Evolutionary conservation across 2,797 vertebrate genomes (phyloP), one percentile per base, ranked within the genome.

Genomic region (Ateles fusciceps): DNA sequence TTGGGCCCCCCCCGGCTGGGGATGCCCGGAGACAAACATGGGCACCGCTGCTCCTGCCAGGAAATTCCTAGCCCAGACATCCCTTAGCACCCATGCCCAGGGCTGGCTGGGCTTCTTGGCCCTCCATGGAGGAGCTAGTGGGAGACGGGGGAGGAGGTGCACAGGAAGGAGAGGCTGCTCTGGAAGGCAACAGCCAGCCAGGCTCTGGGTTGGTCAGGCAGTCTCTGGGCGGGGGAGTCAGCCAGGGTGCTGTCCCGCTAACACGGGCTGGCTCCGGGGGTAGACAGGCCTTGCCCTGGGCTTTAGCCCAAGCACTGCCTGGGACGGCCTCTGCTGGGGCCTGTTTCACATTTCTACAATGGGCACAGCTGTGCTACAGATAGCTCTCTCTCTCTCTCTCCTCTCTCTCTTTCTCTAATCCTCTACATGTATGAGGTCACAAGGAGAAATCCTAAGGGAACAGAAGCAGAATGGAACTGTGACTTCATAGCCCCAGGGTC

Each of bases 1-100:
- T 2, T 2, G 22, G 36, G 7, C 1, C 5, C 44, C 1, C 1
- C 13, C 0, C 7, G 68, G 46, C 68, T 14, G 2, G 22, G 8
- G 76, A 39, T n/a, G 50, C 39, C 88, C 39, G 10, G 11, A 83
- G 80, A 64, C 48, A 81, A 42, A n/a, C 39, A 11, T 17, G 17
- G 33, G 44, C 2, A 28, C n/a, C 17, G 12, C 21, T 57, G 88
- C 5, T 33, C 64, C 15, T 44, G 42, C 55, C 33, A 76, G 64
- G 12, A 15, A 75, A 74, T 46, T 61, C 39, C 85, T 33, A 89
- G 78, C 44, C 28, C 79, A 91, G 78, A 8, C 15, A 6, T 48
- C 81, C 80, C 84, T 39, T 33, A n/a, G 72, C 5, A 30, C 52
- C 80, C 17, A 21, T 1, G 46, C 21, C 78, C 46, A 19, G 61